A percentile compares a stretch with the other conserved stretches of the same genome.
Evolutionary conservation across 2,888 invertebrate genomes (phyloP).

Genomic region (Prostheceraeus crozeri): DNA sequence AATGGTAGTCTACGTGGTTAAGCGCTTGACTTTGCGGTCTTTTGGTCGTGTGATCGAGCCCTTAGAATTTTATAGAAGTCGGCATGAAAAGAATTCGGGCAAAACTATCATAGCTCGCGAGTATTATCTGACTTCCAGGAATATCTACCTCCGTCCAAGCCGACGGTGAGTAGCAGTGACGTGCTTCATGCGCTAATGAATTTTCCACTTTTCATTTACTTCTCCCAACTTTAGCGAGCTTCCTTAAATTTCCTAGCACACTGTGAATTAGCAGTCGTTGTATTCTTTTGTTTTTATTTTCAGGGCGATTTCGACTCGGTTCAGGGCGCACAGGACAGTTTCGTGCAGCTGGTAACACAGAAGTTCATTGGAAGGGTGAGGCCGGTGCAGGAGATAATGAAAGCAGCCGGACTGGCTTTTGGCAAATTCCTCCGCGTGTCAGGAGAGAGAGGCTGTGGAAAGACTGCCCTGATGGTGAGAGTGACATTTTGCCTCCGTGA

Average conservation of each 20-base stretch:
- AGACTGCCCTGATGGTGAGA: conserved; percentile 53
- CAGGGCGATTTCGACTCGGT: conserved; percentile 47
- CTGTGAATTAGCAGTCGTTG: background rate
- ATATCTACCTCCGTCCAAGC: no score
- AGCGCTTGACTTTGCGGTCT: no score
- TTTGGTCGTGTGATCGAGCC: no score
- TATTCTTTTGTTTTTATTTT: conserved; percentile 21
- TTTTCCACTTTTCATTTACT: no score
- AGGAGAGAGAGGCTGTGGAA: conserved; percentile 56
- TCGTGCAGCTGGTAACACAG: conserved; percentile 43
- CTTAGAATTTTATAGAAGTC: no score
- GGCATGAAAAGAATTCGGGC: no score
- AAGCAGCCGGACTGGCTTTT: conserved; percentile 43
- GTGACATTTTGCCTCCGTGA: no score
- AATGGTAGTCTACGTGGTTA: no score
- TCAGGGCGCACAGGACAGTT: conserved; percentile 47
- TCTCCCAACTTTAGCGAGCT: background rate
- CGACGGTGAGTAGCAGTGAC: no score
- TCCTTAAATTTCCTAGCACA: background rate
- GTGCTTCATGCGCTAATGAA: no score
- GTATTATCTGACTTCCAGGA: no score
- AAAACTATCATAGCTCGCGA: no score
- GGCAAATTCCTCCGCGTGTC: conserved; percentile 47
- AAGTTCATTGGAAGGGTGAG: conserved; percentile 48
- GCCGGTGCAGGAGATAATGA: conserved; percentile 45